These are phyloP conservation scores for Hydropsyche tenuis DNA, from an alignment of 1,140 invertebrate species.

Conservation along the genomic window DNA sequence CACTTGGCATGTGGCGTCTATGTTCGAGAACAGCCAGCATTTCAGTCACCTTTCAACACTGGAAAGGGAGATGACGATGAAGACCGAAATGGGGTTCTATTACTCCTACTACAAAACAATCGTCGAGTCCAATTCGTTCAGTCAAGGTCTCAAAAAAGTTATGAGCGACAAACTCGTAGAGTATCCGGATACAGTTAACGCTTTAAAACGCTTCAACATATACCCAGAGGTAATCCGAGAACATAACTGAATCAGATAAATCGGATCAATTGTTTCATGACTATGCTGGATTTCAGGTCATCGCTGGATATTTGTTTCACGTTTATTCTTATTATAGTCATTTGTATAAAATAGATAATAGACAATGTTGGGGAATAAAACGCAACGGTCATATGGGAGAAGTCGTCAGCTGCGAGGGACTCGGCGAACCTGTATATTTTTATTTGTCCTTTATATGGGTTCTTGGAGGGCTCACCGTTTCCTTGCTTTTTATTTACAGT, in stretches of 20 bases:
- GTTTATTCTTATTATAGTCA: constrained; percentile 45
- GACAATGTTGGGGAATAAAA: constrained; percentile 69
- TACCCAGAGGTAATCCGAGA: constrained; percentile 74
- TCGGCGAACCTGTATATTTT: constrained; percentile 78
- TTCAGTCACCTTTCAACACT: constrained; percentile 84
- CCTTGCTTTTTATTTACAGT: constrained; percentile 70
- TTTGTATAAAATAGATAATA: constrained; percentile 52
- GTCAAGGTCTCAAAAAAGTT: constrained; percentile 69
- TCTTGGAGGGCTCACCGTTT: constrained; percentile 69
- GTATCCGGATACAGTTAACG: constrained; percentile 80
- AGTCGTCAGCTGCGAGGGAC: constrained; percentile 79
- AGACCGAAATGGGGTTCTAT: constrained; percentile 87
- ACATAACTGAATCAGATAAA: neutral
- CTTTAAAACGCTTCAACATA: constrained; percentile 81
- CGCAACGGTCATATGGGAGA: constrained; percentile 68
- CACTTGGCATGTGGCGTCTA: constrained; percentile 70
- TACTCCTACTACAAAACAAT: constrained; percentile 88
- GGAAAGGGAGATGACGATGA: constrained; percentile 82
- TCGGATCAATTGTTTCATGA: neutral
- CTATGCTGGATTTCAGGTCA: constrained; percentile 23
- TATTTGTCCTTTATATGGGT: constrained; percentile 75
- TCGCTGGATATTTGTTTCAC: constrained; percentile 41
- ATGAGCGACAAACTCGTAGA: constrained; percentile 80
- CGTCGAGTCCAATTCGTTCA: constrained; percentile 70
- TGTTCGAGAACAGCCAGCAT: constrained; percentile 82